Base-by-base conservation (phyloP, 1,140 invertebrate genomes). In the Zeugodacus cucurbitae region DNA sequence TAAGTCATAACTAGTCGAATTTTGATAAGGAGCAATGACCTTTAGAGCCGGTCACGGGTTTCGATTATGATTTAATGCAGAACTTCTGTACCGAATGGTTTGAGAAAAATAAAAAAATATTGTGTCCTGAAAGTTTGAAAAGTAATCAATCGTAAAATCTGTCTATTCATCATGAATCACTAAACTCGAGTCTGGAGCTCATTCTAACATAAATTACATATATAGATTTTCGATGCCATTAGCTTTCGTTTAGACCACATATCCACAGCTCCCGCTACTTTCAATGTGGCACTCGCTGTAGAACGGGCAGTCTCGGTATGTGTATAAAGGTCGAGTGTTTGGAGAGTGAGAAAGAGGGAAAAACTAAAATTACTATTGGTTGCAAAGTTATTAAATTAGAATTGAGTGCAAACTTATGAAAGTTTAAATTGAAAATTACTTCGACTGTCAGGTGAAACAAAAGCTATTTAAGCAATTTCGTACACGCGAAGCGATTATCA, bases 281-380 rank as follows among this genome's bases (percentile, higher is more conserved):
- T 8, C 95, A 97, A 87, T 98, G 98, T 92, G 98, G 98, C 1
- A 98, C 98, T 1, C 94, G 96, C 86, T 99, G 98, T 93, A 94
- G 96, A 87, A 95, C 95, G 1, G 97, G 97, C 10, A 96, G 96
- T 88, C 94, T 97, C 32, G 97, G 98, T 91, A 97, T 98, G 95
- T 98, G 98, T 94, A 97, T 98, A 90, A 95, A 96, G 91, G 98
- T 97, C 58, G n/a, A n/a, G n/a, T n/a, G n/a, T n/a, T 96, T 97
- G 96, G 98, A 98, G 94, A 95, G 95, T 91, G 44, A 59, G 7
- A 44, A 74, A 0, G 11, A n/a, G 14, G 44, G 22, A 44, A 74
- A n/a, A n/a, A n/a, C n/a, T n/a, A n/a, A 17, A 86, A n/a, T 20
- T 3, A 41, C 41, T 2, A 44, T n/a, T n/a, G 4, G 20, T 41